A percentile compares a stretch with the other conserved stretches of the same genome.
Evolutionary conservation across 2,888 invertebrate species (phyloP).

Genomic region (Isotomurus palustris): DNA sequence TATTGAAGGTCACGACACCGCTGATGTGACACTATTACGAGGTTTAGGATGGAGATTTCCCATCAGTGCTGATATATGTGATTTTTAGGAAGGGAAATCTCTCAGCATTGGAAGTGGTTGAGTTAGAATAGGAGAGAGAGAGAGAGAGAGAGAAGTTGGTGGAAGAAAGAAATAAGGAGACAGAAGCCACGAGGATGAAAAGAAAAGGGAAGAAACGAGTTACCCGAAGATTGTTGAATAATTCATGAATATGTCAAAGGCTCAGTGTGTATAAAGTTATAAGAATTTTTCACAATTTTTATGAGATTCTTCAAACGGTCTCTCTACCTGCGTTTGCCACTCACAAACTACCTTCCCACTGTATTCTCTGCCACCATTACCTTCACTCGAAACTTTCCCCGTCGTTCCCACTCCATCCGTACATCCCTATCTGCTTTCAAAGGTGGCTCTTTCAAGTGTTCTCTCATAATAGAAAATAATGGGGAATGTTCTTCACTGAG

Average conservation of each 20-base stretch:
- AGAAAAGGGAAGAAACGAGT: too few species aligned
- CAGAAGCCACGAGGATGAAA: slow-evolving; percentile 10
- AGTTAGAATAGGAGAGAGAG: slow-evolving; percentile 1
- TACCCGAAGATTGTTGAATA: slow-evolving; percentile 38
- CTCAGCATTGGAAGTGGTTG: too few species aligned
- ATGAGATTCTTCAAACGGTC: slow-evolving; percentile 13
- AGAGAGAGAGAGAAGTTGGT: slow-evolving; percentile 7
- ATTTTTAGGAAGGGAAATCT: too few species aligned
- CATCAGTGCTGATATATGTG: slow-evolving; percentile 18
- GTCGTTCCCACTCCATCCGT: not conserved
- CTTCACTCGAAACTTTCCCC: too few species aligned
- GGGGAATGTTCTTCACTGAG: slow-evolving; percentile 8
- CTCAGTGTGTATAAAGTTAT: slow-evolving; percentile 6
- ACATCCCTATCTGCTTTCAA: not conserved
- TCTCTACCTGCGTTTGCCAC: too few species aligned
- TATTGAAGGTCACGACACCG: too few species aligned
- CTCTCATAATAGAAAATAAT: slow-evolving; percentile 10
- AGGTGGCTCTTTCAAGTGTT: not conserved
- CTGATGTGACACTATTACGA: too few species aligned
- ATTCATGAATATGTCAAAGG: slow-evolving; percentile 44
- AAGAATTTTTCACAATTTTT: slow-evolving; percentile 11
- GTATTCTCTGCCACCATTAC: too few species aligned
- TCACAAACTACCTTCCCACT: too few species aligned
- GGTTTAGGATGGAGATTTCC: slow-evolving; percentile 24
- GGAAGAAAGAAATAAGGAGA: slow-evolving; percentile 7